These are phyloP conservation scores for Acanthis flammea DNA, from an alignment of 2,797 vertebrate genomes.

Conservation along the genomic window DNA sequence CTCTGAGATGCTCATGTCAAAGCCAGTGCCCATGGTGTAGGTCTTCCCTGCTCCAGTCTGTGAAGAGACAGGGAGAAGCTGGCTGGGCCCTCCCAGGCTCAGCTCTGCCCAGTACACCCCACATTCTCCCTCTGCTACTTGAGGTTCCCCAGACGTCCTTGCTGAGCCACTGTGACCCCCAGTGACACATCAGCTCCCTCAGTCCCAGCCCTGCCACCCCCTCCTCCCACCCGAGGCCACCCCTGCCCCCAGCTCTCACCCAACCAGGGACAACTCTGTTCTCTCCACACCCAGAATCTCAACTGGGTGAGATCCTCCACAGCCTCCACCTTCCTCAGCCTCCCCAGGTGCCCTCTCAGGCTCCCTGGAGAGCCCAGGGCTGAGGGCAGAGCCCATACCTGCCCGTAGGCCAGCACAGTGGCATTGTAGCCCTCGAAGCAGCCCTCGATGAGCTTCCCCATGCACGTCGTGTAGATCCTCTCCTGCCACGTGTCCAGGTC, in stretches of 20 bases:
- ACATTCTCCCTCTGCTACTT: neutral
- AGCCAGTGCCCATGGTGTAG: constrained; percentile 95
- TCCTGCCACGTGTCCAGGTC: constrained; percentile 89
- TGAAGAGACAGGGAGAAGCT: neutral
- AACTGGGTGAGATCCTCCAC: too few species aligned
- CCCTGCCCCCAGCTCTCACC: neutral
- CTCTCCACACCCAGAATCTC: neutral
- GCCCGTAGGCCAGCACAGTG: constrained; percentile 94
- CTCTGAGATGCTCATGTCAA: constrained; percentile 79
- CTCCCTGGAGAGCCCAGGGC: neutral
- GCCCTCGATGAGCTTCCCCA: constrained; percentile 92
- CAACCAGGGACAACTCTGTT: neutral
- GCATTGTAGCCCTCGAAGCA: constrained; percentile 98
- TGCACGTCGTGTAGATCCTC: constrained; percentile 84
- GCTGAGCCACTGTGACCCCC: neutral
- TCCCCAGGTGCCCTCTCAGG: neutral
- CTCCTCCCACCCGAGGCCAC: neutral
- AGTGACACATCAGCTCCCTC: neutral
- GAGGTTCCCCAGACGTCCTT: rapidly evolving
- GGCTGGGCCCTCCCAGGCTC: neutral
- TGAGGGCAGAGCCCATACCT: constrained; percentile 75
- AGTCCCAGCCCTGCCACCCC: neutral
- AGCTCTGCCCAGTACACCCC: neutral
- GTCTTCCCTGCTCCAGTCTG: constrained; percentile 87
- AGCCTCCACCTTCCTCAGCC: too few species aligned